Conservation (phyloP, 2,888 invertebrate genomes). For the Parthenolecanium corni region DNA sequence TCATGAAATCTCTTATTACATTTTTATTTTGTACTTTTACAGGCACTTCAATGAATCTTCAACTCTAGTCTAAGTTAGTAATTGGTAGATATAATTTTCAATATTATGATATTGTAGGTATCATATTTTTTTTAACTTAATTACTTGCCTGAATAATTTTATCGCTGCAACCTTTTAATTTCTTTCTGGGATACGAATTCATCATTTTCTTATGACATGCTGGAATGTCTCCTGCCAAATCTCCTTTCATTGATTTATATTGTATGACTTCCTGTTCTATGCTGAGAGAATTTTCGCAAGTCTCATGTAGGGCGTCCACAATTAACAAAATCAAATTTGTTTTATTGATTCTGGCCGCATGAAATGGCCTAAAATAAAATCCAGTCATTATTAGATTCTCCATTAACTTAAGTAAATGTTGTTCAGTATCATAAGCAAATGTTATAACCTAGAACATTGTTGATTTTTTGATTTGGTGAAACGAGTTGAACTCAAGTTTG, state of each 20-base stretch:
- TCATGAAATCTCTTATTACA: too few relatives aligned
- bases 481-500: neutral
- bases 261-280: neutral
- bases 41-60: too few relatives aligned
- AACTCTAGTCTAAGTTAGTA: too few relatives aligned
- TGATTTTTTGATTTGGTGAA: neutral
- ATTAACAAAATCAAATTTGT: conserved; percentile 69
- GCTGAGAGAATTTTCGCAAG: neutral
- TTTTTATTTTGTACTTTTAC: too few relatives aligned
- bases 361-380: conserved; percentile 50
- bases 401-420: too few relatives aligned
- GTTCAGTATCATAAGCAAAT: neutral
- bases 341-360: conserved; percentile 58
- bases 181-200: conserved; percentile 12
- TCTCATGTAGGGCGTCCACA: conserved; percentile 42
- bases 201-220: conserved; percentile 23
- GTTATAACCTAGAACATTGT: conserved; percentile 32
- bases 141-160: neutral
- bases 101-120: too few relatives aligned
- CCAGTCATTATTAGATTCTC: too few relatives aligned
- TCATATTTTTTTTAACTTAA: too few relatives aligned
- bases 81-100: too few relatives aligned
- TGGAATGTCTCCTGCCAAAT: neutral
- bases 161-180: conserved; percentile 11
- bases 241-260: neutral